Evolutionary conservation across 2,888 invertebrate genomes (phyloP), one percentile per base, ranked within the genome.

Genomic region (Leptura quadrifasciata): DNA sequence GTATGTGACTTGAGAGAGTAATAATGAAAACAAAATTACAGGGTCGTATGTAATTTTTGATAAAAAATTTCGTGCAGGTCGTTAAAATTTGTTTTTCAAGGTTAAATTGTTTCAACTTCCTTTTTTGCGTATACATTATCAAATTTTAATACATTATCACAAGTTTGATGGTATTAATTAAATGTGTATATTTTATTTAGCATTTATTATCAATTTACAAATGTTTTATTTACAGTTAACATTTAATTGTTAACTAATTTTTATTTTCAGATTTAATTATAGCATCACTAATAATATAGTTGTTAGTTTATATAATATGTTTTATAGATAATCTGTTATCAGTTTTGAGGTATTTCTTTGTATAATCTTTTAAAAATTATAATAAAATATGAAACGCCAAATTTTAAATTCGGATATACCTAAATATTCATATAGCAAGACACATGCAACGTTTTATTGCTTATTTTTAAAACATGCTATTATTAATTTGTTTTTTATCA

Each of bases 81-180:
- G 6, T 12, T 12, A 39, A 12, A 39, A 12, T 12, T 39, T 35
- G 35, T 52, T 57, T 31, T 68, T 69, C 69, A 69, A 69, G 69
- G 69, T 69, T 27, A 69, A 69, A 69, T 69, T 35, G 39, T 57
- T 61, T 55, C n/a, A 20, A 20, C 69, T 69, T 69, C 64, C 64
- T 20, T 47, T n/a, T 64, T 64, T 57, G 24, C 52, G 21, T 31
- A 17, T 31, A 1, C 17, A n/a, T 67, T 57, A 69, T 69, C 31
- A 69, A 35, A 69, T 57, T 58, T 69, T 24, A 61, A 61, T 67
- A 21, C 18, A 21, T 20, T 55, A 27, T 67, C 27, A 18, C 63
- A 39, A 55, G 27, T 31, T 31, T 6, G 3, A 8, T 5, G 27
- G 27, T 5, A 31, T 31, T 31, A 31, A 31, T 31, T 31, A 31